Percentiles rank a stretch among this genome's conserved stretches.
phyloP scores from a whole-genome alignment of 2,888 invertebrate species.

The Latheticus oryzae region DNA sequence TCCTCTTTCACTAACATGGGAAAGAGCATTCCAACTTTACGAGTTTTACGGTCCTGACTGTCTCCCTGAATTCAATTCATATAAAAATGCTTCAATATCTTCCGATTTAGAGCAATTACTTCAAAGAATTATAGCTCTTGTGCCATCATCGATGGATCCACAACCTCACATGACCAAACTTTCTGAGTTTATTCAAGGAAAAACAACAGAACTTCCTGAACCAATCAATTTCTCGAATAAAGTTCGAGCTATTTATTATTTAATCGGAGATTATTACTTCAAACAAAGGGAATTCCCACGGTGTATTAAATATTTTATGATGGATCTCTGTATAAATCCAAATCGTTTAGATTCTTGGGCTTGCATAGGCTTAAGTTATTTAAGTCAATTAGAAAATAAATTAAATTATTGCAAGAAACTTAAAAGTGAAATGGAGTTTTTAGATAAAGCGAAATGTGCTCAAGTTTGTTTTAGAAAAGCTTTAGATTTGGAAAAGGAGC shows the following conservation, averaged over 20 bases:
- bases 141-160: conserved; percentile 78
- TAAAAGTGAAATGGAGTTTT: conserved; percentile 72
- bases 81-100: conserved; percentile 80
- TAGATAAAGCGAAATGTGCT: conserved; percentile 78
- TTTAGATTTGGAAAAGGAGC: conserved; percentile 78
- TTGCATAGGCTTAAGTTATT: conserved; percentile 84
- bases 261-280: conserved; percentile 93
- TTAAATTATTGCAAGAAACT: conserved; percentile 79
- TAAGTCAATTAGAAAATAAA: conserved; percentile 81
- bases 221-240: conserved; percentile 61
- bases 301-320: conserved; percentile 83
- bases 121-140: conserved; percentile 75
- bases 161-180: conserved; percentile 69
- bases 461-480: conserved; percentile 86
- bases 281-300: conserved; percentile 81
- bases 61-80: conserved; percentile 85
- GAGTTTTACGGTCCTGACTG: conserved; percentile 84
- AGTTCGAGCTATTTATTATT: conserved; percentile 81
- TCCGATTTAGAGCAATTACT: conserved; percentile 82
- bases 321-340: conserved; percentile 85
- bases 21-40: conserved; percentile 79
- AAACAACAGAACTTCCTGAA: conserved; percentile 54
- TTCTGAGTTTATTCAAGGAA: conserved; percentile 69
- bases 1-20: conserved; percentile 78
- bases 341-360: conserved; percentile 93